These are phyloP conservation scores for Drosophila repletoides DNA, from an alignment of 1,140 invertebrate genomes.

Conservation along the genomic window DNA sequence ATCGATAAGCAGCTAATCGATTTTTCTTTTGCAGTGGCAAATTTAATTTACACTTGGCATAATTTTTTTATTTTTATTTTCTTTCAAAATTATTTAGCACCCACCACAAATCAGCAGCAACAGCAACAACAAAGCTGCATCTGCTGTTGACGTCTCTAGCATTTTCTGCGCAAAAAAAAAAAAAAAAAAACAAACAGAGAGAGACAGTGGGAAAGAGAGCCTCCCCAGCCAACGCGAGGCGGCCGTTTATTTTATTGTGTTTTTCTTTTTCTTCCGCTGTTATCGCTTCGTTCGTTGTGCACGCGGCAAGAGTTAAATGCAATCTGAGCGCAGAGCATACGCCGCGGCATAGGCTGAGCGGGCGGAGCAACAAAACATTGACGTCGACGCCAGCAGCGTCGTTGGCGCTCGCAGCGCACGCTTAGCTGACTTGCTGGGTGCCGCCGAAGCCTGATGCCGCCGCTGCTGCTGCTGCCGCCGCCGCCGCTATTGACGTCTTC, in stretches of 20 bases:
- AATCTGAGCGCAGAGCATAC: slow-evolving; percentile 54
- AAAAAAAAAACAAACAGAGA: slow-evolving; percentile 28
- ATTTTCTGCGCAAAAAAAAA: slow-evolving; percentile 38
- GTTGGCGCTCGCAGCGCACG: slow-evolving; percentile 19
- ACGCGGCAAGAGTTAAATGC: slow-evolving; percentile 80
- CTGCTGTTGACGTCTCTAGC: slow-evolving; percentile 35
- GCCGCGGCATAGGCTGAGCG: slow-evolving; percentile 18
- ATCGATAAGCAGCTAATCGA: slow-evolving; percentile 10
- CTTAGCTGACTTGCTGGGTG: slow-evolving; percentile 52
- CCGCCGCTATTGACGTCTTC: not conserved
- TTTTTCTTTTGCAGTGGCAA: slow-evolving; percentile 1
- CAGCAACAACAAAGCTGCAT: slow-evolving; percentile 33
- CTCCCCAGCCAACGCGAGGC: slow-evolving; percentile 42
- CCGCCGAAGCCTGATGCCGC: slow-evolving; percentile 6
- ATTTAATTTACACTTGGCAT: slow-evolving; percentile 37
- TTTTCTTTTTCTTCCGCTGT: slow-evolving; percentile 39
- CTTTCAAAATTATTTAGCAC: slow-evolving; percentile 49
- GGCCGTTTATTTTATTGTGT: slow-evolving; percentile 1
- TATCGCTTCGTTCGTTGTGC: slow-evolving; percentile 63
- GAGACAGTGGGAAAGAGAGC: slow-evolving; percentile 26
- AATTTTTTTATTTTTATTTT: slow-evolving; percentile 37
- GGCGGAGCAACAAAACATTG: slow-evolving; percentile 34
- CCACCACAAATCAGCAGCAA: slow-evolving; percentile 29
- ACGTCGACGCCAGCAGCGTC: slow-evolving; percentile 28
- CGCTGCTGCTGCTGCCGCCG: not conserved